phyloP scores from a whole-genome alignment of 64 coral and sea anemone genomes.

The Stichodactyla mertensii region DNA sequence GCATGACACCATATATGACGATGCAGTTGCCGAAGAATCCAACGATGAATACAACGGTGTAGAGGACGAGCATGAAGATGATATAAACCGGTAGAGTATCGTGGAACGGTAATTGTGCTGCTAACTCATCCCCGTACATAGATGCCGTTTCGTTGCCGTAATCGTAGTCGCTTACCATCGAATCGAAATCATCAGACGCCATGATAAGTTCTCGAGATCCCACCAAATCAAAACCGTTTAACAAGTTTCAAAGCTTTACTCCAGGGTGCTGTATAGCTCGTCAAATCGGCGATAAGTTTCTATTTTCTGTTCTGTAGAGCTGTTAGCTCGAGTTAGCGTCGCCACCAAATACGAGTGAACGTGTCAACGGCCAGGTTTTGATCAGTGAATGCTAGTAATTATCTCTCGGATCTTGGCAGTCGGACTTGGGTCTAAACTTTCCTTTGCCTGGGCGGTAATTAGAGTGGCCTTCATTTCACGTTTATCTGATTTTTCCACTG shows the following conservation, averaged over 20 bases:
- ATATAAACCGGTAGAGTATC: constrained; percentile 55
- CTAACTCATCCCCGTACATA: background rate
- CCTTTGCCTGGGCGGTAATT: constrained; percentile 25
- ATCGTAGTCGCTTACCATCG: constrained; percentile 4
- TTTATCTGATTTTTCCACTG: constrained; percentile 32
- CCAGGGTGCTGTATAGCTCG: background rate
- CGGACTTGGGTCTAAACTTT: constrained; percentile 11
- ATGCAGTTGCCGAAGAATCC: constrained; percentile 94
- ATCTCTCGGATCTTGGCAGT: constrained; percentile 40
- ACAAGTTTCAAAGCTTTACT: background rate
- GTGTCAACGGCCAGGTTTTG: background rate
- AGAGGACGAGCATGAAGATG: constrained; percentile 64
- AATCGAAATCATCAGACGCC: background rate
- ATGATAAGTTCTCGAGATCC: background rate
- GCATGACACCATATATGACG: constrained; percentile 86
- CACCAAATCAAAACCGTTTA: background rate
- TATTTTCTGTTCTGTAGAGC: background rate
- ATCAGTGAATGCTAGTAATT: background rate
- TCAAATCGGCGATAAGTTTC: background rate
- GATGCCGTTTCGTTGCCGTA: background rate
- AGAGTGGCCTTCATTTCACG: constrained; percentile 11
- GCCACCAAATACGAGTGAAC: background rate
- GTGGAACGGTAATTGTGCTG: background rate
- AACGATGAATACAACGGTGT: constrained; percentile 70
- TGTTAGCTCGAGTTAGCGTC: background rate